Evolutionary conservation across 2,797 vertebrate species (phyloP), one percentile per base, ranked within the genome.

Genomic region (Podargus strigoides): DNA sequence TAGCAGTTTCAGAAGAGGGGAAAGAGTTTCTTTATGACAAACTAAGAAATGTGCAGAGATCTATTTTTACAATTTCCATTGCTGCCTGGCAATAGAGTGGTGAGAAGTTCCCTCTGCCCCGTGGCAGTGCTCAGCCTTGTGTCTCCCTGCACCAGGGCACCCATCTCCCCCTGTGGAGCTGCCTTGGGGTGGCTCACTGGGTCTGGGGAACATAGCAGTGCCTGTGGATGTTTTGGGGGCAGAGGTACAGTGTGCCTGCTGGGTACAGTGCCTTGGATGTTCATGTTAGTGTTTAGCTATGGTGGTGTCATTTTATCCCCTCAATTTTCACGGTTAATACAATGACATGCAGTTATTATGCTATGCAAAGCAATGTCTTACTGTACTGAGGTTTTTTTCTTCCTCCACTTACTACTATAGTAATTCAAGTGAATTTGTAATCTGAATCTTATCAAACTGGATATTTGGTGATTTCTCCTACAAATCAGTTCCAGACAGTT

Each of bases 131-230:
- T 39, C 60, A 66, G 36, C 42, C 81, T 56, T 2, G 1, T 10
- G 34, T 52, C 47, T 16, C 26, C 55, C 22, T 32, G 55, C 21
- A 11, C 17, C 2, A 1, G 21, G 55, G 22, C 3, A 1, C 47
- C 26, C 37, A 27, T 14, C 14, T 12, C 2, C 36, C 36, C 10
- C 11, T 22, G 5, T 3, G 2, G 53, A 41, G 37, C 44, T 59
- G 62, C 44, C 37, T 32, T 0, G 1, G 21, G 24, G 39, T 1
- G 1, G 30, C 68, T 64, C 1, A 3, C 59, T 11, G 36, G 34
- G 22, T 20, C 32, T 47, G 42, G 34, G 34, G 30, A 26, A 49
- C 50, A 75, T 26, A 22, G 37, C 52, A 67, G 21, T 2, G 3
- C 21, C 42, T 17, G 22, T 32, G 8, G 39, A 23, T 20, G 28